Evolutionary conservation across 2,888 invertebrate genomes (phyloP), one percentile per base, ranked within the genome.

Genomic region (Meandrusa payeni): DNA sequence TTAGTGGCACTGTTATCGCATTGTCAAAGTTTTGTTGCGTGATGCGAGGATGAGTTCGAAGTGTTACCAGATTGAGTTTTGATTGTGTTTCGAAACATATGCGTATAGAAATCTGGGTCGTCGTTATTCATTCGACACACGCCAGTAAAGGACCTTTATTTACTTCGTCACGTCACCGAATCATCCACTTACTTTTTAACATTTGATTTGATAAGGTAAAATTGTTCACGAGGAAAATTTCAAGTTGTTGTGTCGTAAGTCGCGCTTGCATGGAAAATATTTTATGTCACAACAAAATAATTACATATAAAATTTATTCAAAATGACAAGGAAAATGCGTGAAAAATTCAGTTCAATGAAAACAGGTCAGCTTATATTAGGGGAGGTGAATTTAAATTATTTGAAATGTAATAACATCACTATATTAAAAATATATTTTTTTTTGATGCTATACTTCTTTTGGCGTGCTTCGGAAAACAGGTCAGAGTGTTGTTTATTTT

Each of bases 21-120:
- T 57, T 58, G 50, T 60, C 58, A 58, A 63, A 64, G 65, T 64
- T 66, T 50, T 57, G 52, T 70, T 70, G 66, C 70, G 74, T 66
- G 75, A 70, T 70, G 60, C 59, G 61, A 55, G 65, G 68, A 74
- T 70, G 70, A 69, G 74, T 66, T 67, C 59, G 61, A 72, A 77
- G 74, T 76, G 77, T 76, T 75, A 70, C 69, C 64, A 65, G 71
- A 76, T 76, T 66, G 76, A 74, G 77, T 77, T 80, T 73, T 76
- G 79, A 79, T 79, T 79, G 75, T 76, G 69, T 76, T 76, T 64
- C 64, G 69, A 54, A 55, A 61, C 62, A 61, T 64, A 56, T 61
- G 61, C 63, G 64, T 65, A 66, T 66, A 69, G 60, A 57, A 72
- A 74, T 69, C 60, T 69, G 59, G 66, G 66, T 54, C 69, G 61